These are phyloP conservation scores for Crypturellus tataupa DNA, from an alignment of 2,797 vertebrate genomes.

Conservation along the genomic window DNA sequence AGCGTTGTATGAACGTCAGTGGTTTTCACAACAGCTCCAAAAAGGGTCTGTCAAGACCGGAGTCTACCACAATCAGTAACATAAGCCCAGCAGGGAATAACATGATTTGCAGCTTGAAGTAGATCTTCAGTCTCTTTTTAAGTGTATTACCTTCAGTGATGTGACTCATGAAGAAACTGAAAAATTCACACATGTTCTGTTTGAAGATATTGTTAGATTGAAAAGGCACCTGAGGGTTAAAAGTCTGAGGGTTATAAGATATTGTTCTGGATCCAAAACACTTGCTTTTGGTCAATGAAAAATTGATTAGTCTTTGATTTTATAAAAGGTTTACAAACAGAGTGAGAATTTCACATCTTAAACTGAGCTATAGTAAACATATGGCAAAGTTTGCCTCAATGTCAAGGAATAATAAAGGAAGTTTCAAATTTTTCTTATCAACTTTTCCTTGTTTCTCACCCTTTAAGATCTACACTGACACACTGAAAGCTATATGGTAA, in stretches of 20 bases:
- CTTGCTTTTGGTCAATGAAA: not conserved
- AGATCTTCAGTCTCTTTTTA: not conserved
- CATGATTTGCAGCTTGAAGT: not conserved
- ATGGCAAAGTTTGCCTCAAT: not conserved
- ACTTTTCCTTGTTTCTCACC: not conserved
- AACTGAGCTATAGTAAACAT: not conserved
- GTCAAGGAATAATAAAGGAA: not conserved
- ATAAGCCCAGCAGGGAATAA: not conserved
- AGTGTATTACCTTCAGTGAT: not conserved
- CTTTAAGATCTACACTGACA: constrained; percentile 34
- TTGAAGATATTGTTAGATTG: not conserved
- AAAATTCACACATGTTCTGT: not conserved
- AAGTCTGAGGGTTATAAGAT: not conserved
- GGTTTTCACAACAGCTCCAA: not conserved
- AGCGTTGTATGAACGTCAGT: not conserved
- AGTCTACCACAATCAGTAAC: not conserved
- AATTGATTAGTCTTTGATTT: not conserved
- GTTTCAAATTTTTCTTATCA: not conserved
- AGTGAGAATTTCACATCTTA: not conserved
- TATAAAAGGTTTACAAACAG: not conserved
- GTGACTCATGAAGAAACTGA: not conserved
- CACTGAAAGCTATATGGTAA: not conserved
- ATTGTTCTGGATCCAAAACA: not conserved
- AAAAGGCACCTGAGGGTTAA: not conserved
- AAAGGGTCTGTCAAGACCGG: not conserved